These are phyloP conservation scores for Boloria euphrosyne DNA, from an alignment of 2,888 invertebrate genomes.

Conservation along the genomic window DNA sequence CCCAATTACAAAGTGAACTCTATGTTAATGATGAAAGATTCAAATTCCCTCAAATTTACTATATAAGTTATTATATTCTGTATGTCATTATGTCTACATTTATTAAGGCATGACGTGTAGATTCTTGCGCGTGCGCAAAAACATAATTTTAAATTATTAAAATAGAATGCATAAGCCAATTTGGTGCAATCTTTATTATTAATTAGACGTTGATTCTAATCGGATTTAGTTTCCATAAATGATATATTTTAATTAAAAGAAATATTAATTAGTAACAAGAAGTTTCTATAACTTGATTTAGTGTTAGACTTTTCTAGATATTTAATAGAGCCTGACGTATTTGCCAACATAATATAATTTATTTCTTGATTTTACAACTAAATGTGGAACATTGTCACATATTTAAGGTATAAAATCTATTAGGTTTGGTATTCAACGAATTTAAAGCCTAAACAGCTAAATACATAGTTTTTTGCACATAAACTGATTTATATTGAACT, in stretches of 20 bases:
- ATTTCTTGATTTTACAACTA: too few species aligned
- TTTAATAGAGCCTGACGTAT: neutral
- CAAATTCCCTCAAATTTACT: neutral
- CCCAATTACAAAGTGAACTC: conserved; percentile 8
- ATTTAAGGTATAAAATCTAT: too few species aligned
- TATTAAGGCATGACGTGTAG: conserved; percentile 40
- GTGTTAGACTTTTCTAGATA: neutral
- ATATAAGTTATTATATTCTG: conserved; percentile 33
- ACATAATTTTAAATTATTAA: conserved; percentile 31
- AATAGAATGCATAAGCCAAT: conserved; percentile 32
- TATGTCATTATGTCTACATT: conserved; percentile 43
- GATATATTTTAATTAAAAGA: conserved; percentile 9
- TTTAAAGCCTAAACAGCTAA: too few species aligned
- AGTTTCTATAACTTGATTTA: neutral
- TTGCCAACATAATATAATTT: too few species aligned
- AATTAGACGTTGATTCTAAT: conserved; percentile 34
- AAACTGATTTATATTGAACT: too few species aligned
- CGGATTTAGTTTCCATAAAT: conserved; percentile 21
- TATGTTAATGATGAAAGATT: conserved; percentile 8
- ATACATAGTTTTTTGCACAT: too few species aligned
- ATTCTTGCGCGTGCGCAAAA: conserved; percentile 37
- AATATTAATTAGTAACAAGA: conserved; percentile 1
- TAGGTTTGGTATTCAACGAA: too few species aligned
- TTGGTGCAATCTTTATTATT: conserved; percentile 34
- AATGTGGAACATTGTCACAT: too few species aligned